Evolutionary conservation across 2,888 invertebrate genomes (phyloP), one percentile per base, ranked within the genome.

Genomic region (Apocheima hispidaria): DNA sequence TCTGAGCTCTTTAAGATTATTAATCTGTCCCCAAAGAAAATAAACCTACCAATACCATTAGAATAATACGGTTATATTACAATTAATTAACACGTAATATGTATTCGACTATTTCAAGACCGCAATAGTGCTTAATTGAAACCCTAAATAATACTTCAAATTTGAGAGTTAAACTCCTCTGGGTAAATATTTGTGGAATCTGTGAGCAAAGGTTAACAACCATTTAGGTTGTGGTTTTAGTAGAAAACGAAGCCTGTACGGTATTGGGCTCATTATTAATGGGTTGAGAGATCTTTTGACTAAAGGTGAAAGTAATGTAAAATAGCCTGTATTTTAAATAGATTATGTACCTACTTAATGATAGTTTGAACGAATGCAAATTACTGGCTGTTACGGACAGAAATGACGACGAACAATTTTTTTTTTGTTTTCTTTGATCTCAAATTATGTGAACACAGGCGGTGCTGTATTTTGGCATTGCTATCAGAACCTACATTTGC

Each of bases 41-140:
- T 74, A 71, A 73, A 65, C 68, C 68, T 68, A 68, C 63, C 71
- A 69, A 65, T 61, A 67, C 62, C 63, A 67, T 69, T 69, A 65
- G 55, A 41, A 62, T 62, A 60, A 68, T 63, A 48, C 63, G 60
- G 53, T 54, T 38, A 49, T 65, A 66, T 60, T 63, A 63, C 56
- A 65, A 64, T 64, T 62, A 60, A 64, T 68, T 67, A 67, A 60
- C 67, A 64, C 60, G 51, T n/a, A n/a, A n/a, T 63, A 43, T 65
- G 60, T 65, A 50, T 64, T 65, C 57, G 38, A 63, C 54, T 62
- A 60, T 59, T 58, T 60, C 48, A 57, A 65, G 21, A 65, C 64
- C 65, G 53, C 68, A 65, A 63, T 63, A 51, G 60, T 65, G 56
- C 59, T 65, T 69, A 57, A 66, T 56, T 63, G 56, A 66, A 58